These are phyloP conservation scores for Sardina pilchardus DNA, from an alignment of 2,113 vertebrate genomes.

Conservation along the genomic window DNA sequence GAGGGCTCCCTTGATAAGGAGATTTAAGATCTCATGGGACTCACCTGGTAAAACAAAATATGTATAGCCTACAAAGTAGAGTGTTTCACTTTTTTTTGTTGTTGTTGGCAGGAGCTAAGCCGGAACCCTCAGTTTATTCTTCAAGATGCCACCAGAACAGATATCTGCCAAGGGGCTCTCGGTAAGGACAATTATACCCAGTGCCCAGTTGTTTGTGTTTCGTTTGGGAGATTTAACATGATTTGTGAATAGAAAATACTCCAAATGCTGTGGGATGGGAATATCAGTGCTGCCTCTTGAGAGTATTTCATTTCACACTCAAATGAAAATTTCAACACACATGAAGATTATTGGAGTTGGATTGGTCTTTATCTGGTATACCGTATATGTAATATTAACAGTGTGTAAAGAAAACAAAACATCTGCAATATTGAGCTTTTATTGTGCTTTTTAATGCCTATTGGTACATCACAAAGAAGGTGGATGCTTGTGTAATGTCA, in stretches of 20 bases:
- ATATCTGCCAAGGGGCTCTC: neutral
- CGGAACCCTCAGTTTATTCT: neutral
- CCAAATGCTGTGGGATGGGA: neutral
- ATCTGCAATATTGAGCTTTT: too few relatives aligned
- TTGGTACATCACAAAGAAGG: too few relatives aligned
- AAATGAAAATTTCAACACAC: neutral
- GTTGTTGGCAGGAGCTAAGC: neutral
- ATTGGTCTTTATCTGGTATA: too few relatives aligned
- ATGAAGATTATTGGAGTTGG: too few relatives aligned
- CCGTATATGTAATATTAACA: too few relatives aligned
- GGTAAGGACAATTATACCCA: neutral
- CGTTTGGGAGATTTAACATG: too few relatives aligned
- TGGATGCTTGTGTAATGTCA: neutral
- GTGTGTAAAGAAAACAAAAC: too few relatives aligned
- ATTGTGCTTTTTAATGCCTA: too few relatives aligned
- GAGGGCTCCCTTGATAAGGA: too few relatives aligned
- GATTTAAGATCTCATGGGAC: too few relatives aligned
- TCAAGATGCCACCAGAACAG: slow-evolving; percentile 2
- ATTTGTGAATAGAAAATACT: neutral
- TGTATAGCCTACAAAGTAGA: too few relatives aligned
- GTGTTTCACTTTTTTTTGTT: neutral
- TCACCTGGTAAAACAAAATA: too few relatives aligned
- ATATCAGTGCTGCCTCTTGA: neutral
- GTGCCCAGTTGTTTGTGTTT: neutral
- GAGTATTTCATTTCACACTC: neutral